Evolutionary conservation across 1,140 invertebrate species (phyloP).

Genomic region (Aleiodes sp.): DNA sequence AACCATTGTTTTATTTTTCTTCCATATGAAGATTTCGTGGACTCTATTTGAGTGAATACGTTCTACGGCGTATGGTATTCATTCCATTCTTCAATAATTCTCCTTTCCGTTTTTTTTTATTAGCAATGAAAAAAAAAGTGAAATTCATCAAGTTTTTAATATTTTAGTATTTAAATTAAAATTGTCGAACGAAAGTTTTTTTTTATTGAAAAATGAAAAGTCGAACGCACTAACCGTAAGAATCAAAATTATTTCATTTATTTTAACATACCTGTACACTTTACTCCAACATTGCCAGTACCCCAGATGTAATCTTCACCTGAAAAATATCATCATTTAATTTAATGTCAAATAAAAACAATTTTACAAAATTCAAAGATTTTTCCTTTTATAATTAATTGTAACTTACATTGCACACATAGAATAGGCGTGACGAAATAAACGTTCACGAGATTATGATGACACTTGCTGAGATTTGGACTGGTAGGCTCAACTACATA

Average conservation of each 20-base stretch:
- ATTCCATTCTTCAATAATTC: background rate
- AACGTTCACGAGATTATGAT: conserved; percentile 57
- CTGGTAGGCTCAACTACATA: conserved; percentile 54
- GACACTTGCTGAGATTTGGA: conserved; percentile 44
- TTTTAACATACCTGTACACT: conserved; percentile 65
- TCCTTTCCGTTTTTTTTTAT: too few species aligned
- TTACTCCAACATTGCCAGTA: conserved; percentile 67
- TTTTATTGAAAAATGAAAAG: too few species aligned
- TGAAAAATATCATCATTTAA: conserved; percentile 44
- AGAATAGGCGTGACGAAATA: conserved; percentile 66
- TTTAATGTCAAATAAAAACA: conserved; percentile 28
- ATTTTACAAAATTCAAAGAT: conserved; percentile 18
- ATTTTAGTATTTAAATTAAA: too few species aligned
- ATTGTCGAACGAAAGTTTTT: too few species aligned
- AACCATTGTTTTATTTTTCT: conserved; percentile 23
- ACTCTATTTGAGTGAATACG: background rate
- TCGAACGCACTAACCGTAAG: too few species aligned
- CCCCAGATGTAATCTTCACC: conserved; percentile 75
- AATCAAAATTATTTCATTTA: conserved; percentile 13
- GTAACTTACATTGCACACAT: conserved; percentile 67
- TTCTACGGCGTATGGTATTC: too few species aligned
- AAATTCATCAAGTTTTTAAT: too few species aligned
- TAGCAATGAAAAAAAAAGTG: too few species aligned
- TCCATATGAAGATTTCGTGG: background rate
- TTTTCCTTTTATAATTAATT: conserved; percentile 24